These are phyloP conservation scores for Drosophila repleta DNA, from an alignment of 1,140 invertebrate species.

Conservation along the genomic window DNA sequence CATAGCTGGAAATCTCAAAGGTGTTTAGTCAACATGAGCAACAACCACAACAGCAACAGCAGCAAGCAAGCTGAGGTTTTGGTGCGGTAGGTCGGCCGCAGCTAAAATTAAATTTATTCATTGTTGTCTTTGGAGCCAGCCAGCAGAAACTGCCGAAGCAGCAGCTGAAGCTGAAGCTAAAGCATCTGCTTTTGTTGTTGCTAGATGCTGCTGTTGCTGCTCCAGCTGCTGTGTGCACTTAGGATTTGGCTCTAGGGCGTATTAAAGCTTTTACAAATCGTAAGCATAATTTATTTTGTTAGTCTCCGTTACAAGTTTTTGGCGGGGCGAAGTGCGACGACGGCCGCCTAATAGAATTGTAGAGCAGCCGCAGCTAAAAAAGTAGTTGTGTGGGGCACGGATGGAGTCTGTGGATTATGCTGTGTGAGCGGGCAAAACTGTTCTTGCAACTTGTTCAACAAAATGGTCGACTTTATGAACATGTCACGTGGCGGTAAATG, in stretches of 20 bases:
- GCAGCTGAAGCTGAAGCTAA: slow-evolving; percentile 33
- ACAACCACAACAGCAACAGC: slow-evolving; percentile 42
- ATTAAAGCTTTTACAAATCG: slow-evolving; percentile 80
- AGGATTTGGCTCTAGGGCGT: slow-evolving; percentile 77
- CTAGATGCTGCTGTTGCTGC: slow-evolving; percentile 36
- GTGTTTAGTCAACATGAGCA: slow-evolving; percentile 81
- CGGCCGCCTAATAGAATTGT: slow-evolving; percentile 29
- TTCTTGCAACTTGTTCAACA: neutral
- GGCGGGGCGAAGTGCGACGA: slow-evolving; percentile 4
- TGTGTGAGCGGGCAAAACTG: neutral
- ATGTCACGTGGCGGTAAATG: slow-evolving; percentile 11
- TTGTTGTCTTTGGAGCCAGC: slow-evolving; percentile 68
- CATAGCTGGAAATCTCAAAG: slow-evolving; percentile 69
- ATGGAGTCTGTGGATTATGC: neutral
- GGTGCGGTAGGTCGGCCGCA: slow-evolving; percentile 76
- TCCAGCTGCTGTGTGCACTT: slow-evolving; percentile 62
- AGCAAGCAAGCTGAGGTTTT: slow-evolving; percentile 51
- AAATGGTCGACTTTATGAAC: neutral
- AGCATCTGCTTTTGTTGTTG: slow-evolving; percentile 21
- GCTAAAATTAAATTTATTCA: slow-evolving; percentile 81
- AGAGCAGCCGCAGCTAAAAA: slow-evolving; percentile 2
- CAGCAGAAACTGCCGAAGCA: slow-evolving; percentile 27
- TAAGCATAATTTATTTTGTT: slow-evolving; percentile 79
- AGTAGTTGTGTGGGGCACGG: slow-evolving; percentile 1
- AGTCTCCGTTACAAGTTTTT: slow-evolving; percentile 55